A percentile compares a stretch with the other conserved stretches of the same genome.
These are phyloP conservation scores for Epinotia ramella DNA, from an alignment of 2,888 invertebrate species.

Conservation along the genomic window DNA sequence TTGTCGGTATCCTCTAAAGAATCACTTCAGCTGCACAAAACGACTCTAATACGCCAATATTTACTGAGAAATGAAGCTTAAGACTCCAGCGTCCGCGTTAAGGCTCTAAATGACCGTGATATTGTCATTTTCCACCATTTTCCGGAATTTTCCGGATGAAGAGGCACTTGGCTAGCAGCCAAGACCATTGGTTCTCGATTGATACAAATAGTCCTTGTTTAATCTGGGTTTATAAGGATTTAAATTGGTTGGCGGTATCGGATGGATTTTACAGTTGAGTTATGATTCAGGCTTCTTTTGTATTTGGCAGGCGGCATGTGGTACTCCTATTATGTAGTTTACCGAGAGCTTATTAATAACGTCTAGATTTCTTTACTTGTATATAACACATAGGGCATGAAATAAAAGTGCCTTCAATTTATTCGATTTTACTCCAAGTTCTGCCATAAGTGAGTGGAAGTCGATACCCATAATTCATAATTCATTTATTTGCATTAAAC, in stretches of 20 bases:
- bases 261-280: not conserved
- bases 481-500: too few relatives aligned
- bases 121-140: slow-evolving; percentile 45
- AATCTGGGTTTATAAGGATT: slow-evolving; percentile 15
- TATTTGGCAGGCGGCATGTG: too few relatives aligned
- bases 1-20: not conserved
- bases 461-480: too few relatives aligned
- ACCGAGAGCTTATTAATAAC: too few relatives aligned
- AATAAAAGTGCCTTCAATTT: too few relatives aligned
- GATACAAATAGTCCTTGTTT: slow-evolving; percentile 34
- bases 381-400: too few relatives aligned
- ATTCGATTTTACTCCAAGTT: too few relatives aligned
- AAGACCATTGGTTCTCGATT: slow-evolving; percentile 31
- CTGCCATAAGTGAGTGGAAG: too few relatives aligned
- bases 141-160: slow-evolving; percentile 35
- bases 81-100: not conserved
- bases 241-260: not conserved
- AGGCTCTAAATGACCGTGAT: slow-evolving; percentile 44
- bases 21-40: not conserved
- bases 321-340: too few relatives aligned
- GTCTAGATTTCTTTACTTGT: too few relatives aligned
- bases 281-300: not conserved
- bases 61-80: slow-evolving; percentile 6
- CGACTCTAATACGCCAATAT: slow-evolving; percentile 4
- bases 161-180: slow-evolving; percentile 27